Evolutionary conservation across 2,888 invertebrate genomes (phyloP).

Genomic region (Dioctria rufipes): DNA sequence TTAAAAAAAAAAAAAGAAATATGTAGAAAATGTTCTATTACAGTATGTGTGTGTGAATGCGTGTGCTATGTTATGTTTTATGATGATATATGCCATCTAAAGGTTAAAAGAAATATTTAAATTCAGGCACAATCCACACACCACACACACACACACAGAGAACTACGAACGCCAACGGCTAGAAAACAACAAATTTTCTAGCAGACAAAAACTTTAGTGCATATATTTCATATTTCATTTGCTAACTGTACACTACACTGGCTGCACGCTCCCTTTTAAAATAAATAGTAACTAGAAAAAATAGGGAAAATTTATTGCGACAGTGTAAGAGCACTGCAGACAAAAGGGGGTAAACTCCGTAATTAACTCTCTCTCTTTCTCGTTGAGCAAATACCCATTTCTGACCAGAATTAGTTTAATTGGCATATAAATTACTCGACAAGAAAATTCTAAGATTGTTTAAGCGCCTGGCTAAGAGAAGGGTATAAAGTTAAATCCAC

Average conservation of each 20-base stretch:
- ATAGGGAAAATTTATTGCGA: not conserved
- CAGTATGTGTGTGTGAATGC: not conserved
- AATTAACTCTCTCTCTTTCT: constrained; percentile 17
- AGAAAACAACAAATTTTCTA: not conserved
- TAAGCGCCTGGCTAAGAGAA: not conserved
- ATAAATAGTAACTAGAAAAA: no score
- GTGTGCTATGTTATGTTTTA: no score
- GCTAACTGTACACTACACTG: not conserved
- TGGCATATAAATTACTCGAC: constrained; percentile 24
- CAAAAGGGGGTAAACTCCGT: not conserved
- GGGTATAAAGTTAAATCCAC: not conserved
- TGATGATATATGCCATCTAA: not conserved
- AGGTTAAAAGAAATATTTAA: not conserved
- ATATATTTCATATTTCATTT: not conserved
- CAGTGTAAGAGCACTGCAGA: not conserved
- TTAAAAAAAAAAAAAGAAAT: no score
- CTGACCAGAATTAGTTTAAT: constrained; percentile 35
- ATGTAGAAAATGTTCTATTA: no score
- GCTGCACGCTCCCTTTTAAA: not conserved
- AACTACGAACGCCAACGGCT: not conserved
- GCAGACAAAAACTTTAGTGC: not conserved
- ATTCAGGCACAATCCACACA: constrained; percentile 20
- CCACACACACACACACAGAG: no score
- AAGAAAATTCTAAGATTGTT: not conserved
- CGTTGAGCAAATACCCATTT: constrained; percentile 9